Evolutionary conservation across 1,140 invertebrate genomes (phyloP).

Genomic region (Aphis gossypii): DNA sequence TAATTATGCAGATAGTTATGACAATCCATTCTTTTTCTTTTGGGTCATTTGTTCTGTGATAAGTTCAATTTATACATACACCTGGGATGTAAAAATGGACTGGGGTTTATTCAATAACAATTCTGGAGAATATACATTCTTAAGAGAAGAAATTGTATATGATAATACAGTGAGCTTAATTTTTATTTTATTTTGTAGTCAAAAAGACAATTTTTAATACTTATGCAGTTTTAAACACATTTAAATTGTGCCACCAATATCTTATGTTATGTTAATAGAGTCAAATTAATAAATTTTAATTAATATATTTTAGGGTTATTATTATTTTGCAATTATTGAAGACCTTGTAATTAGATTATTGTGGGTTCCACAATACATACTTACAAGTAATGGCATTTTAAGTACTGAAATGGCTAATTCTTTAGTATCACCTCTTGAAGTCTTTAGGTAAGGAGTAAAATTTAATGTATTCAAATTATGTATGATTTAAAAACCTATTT

Average conservation of each 20-base stretch:
- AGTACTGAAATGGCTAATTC: conserved; percentile 80
- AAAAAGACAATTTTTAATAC: background rate
- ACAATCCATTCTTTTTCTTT: conserved; percentile 83
- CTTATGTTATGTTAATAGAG: background rate
- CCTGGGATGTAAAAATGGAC: conserved; percentile 98
- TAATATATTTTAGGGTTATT: conserved; percentile 67
- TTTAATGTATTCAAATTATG: background rate
- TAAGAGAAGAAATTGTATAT: conserved; percentile 81
- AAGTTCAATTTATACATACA: conserved; percentile 85
- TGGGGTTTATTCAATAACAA: conserved; percentile 95
- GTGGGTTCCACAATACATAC: conserved; percentile 80
- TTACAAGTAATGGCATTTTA: conserved; percentile 78
- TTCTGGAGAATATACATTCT: conserved; percentile 81
- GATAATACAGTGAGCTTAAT: conserved; percentile 68
- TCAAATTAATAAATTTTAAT: background rate
- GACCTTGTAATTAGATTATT: conserved; percentile 84
- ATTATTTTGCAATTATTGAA: conserved; percentile 82
- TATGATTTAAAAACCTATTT: background rate
- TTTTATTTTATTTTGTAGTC: background rate
- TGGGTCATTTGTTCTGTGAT: conserved; percentile 80
- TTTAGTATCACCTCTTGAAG: conserved; percentile 81
- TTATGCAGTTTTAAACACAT: background rate
- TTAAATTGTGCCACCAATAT: background rate
- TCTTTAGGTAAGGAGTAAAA: conserved; percentile 70
- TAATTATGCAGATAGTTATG: conserved; percentile 69